These are phyloP conservation scores for Clitarchus hookeri DNA, from an alignment of 2,888 invertebrate species.

Conservation along the genomic window DNA sequence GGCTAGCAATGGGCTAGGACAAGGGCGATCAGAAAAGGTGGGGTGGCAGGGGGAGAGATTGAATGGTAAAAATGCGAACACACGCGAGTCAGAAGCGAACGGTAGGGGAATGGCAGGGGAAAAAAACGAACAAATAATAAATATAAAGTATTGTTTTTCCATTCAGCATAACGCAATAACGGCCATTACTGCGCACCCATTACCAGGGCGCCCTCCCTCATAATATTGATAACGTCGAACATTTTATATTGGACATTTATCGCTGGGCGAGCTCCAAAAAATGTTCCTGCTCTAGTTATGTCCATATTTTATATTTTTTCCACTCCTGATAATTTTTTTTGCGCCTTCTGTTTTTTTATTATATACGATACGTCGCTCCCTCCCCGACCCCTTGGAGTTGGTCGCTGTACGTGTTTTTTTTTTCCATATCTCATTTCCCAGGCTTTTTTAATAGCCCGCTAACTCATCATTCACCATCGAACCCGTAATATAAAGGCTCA, in stretches of 20 bases:
- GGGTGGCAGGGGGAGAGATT: background rate
- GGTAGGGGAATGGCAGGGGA: background rate
- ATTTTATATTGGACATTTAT: constrained; percentile 28
- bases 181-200: constrained; percentile 25
- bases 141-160: constrained; percentile 28
- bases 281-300: constrained; percentile 24
- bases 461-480: constrained; percentile 60
- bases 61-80: constrained; percentile 5
- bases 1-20: background rate
- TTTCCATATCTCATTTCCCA: constrained; percentile 57
- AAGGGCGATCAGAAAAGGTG: background rate
- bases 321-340: constrained; percentile 16
- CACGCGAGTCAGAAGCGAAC: constrained; percentile 1
- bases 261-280: constrained; percentile 23
- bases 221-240: constrained; percentile 28
- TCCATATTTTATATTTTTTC: constrained; percentile 21
- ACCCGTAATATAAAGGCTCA: constrained; percentile 43
- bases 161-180: constrained; percentile 26
- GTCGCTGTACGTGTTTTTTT: constrained; percentile 26
- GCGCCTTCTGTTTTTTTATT: constrained; percentile 17
- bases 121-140: constrained; percentile 24
- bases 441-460: constrained; percentile 57
- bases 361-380: constrained; percentile 24
- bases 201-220: constrained; percentile 20
- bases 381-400: constrained; percentile 15